Conservation (phyloP, 53 echinoderm and acorn worm genomes). For the Paelopatides confundens region DNA sequence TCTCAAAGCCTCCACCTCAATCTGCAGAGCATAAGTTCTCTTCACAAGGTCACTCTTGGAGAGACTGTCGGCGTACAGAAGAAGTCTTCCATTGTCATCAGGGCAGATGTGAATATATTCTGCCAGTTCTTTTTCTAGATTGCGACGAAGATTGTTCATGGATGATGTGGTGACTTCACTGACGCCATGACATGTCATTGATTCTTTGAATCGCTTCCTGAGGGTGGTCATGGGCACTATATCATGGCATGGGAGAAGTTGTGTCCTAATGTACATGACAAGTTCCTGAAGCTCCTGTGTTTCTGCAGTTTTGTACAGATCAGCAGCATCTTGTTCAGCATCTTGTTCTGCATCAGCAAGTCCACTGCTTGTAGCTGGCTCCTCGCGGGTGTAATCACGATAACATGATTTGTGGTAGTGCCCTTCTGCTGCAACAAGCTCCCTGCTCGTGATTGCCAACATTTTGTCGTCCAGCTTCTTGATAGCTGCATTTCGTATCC, state of each 20-base stretch:
- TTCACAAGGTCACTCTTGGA: slow-evolving; percentile 41
- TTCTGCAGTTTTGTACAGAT: neutral
- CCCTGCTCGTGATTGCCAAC: slow-evolving; percentile 24
- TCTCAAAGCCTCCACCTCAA: too few relatives aligned
- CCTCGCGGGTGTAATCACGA: slow-evolving; percentile 33
- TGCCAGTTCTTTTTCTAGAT: slow-evolving; percentile 49
- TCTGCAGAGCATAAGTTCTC: neutral
- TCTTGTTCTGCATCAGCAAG: too few relatives aligned
- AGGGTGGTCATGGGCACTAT: too few relatives aligned
- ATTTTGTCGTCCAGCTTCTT: slow-evolving; percentile 52
- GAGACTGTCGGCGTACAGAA: slow-evolving; percentile 49
- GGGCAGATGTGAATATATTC: slow-evolving; percentile 25
- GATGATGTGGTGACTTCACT: neutral
- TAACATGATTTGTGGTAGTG: slow-evolving; percentile 64
- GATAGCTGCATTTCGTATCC: slow-evolving; percentile 31
- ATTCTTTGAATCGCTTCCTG: too few relatives aligned
- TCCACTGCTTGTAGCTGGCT: neutral
- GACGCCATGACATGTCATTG: too few relatives aligned
- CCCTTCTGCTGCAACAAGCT: slow-evolving; percentile 62
- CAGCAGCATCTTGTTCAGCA: neutral
- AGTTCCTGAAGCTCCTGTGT: too few relatives aligned
- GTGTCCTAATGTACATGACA: too few relatives aligned
- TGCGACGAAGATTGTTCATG: slow-evolving; percentile 57
- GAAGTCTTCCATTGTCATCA: slow-evolving; percentile 47
- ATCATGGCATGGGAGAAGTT: too few relatives aligned